These are phyloP conservation scores for Entomyzon cyanotis DNA, from an alignment of 2,113 vertebrate genomes.

Conservation along the genomic window DNA sequence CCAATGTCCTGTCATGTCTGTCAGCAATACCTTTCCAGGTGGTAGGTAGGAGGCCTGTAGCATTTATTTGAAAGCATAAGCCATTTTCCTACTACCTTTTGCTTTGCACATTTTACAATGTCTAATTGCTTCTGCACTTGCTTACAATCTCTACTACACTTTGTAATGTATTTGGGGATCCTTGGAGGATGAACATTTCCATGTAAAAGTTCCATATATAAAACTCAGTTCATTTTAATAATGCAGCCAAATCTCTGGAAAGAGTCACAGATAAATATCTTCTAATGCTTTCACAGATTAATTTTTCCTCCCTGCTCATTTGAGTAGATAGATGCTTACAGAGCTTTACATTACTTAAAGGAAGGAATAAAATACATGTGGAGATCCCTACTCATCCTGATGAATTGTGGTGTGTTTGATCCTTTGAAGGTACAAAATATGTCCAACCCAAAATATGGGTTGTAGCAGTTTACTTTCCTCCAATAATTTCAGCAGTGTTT, in stretches of 20 bases:
- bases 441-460: not conserved
- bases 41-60: not conserved
- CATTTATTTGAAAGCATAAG: not conserved
- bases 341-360: not conserved
- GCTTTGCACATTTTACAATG: not conserved
- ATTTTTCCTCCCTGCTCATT: not conserved
- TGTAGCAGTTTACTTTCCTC: slow-evolving; percentile 11
- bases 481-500: slow-evolving; percentile 9
- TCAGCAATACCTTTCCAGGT: not conserved
- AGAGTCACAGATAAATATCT: not conserved
- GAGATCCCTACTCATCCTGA: not conserved
- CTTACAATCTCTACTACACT: not conserved
- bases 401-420: not conserved
- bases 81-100: not conserved
- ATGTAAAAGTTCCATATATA: not conserved
- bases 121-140: not conserved
- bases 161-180: not conserved
- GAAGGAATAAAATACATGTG: not conserved
- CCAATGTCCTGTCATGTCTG: not conserved
- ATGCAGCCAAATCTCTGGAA: not conserved
- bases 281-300: not conserved
- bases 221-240: not conserved
- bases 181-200: not conserved
- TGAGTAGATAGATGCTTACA: not conserved
- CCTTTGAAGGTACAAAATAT: not conserved